Percentiles rank a stretch among this genome's conserved stretches.
Conservation (phyloP, 2,113 vertebrate species). For the Brachypodius melanocephalos region DNA sequence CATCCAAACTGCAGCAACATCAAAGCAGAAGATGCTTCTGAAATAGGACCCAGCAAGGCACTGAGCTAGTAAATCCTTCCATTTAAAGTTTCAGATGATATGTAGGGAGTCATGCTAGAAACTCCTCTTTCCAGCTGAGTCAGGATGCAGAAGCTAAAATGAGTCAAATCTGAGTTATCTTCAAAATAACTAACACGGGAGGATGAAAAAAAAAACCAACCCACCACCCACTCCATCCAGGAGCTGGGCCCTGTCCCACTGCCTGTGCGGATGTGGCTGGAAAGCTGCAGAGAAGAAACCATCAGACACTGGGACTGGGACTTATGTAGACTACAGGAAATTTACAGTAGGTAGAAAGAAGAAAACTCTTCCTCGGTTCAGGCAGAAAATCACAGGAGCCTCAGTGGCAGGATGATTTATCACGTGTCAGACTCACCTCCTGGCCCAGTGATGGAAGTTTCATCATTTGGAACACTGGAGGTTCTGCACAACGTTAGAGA, state of each 20-base stretch:
- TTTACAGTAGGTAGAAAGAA: neutral
- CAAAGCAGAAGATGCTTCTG: neutral
- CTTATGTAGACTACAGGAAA: neutral
- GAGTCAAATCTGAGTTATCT: neutral
- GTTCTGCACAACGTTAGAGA: neutral
- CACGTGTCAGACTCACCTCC: neutral
- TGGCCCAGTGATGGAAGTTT: neutral
- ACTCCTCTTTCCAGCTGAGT: neutral
- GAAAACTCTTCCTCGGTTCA: neutral
- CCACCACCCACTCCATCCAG: rapidly evolving
- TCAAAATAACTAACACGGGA: neutral
- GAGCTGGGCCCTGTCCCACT: neutral
- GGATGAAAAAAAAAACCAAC: neutral
- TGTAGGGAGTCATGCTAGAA: neutral
- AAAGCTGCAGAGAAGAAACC: neutral
- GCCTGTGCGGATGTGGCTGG: neutral
- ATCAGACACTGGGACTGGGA: neutral
- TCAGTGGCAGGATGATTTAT: neutral
- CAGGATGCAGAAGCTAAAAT: neutral
- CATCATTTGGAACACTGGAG: neutral
- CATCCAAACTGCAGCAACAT: neutral
- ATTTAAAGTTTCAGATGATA: neutral
- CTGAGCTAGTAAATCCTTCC: neutral
- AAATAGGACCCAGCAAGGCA: neutral
- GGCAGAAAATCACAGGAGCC: neutral